Percentiles rank a stretch among this genome's conserved stretches.
These are phyloP conservation scores for Dunckerocampus dactyliophorus DNA, from an alignment of 2,113 vertebrate genomes.

Conservation along the genomic window DNA sequence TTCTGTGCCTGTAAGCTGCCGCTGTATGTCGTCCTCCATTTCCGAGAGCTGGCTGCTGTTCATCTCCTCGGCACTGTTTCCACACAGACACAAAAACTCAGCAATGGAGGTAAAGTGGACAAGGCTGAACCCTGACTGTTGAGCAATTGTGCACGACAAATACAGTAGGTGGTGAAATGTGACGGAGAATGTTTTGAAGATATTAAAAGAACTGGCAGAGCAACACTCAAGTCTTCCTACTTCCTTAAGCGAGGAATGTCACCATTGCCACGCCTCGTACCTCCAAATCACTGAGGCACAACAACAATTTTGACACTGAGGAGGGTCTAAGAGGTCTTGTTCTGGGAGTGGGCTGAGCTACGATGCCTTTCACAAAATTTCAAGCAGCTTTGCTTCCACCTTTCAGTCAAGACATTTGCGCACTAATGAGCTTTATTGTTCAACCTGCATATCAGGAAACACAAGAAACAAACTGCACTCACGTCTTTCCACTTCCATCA, in stretches of 20 bases:
- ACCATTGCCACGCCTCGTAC: constrained; percentile 1
- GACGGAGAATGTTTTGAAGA: not conserved
- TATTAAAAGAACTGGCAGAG: constrained; percentile 1
- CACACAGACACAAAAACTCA: constrained; percentile 5
- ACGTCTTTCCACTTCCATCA: too few relatives aligned
- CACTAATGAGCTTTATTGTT: too few relatives aligned
- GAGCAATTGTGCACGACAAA: not conserved
- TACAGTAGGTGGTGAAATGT: not conserved
- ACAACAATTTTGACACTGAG: not conserved
- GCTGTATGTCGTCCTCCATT: constrained; percentile 73
- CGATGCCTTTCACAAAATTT: too few relatives aligned
- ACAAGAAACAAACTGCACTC: too few relatives aligned
- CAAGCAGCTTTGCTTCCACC: too few relatives aligned
- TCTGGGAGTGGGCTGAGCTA: not conserved
- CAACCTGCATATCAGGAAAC: too few relatives aligned
- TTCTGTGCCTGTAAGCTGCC: constrained; percentile 64
- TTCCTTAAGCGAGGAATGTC: constrained; percentile 57
- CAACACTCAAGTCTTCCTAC: constrained; percentile 31
- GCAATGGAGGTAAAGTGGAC: not conserved
- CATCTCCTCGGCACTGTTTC: constrained; percentile 68
- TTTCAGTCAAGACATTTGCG: too few relatives aligned
- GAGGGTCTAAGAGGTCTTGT: not conserved
- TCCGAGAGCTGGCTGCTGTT: constrained; percentile 65
- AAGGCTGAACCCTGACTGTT: not conserved
- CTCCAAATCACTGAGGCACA: constrained; percentile 14